phyloP scores from a whole-genome alignment of 2,888 invertebrate genomes.

The Cryptophagus acutangulus region DNA sequence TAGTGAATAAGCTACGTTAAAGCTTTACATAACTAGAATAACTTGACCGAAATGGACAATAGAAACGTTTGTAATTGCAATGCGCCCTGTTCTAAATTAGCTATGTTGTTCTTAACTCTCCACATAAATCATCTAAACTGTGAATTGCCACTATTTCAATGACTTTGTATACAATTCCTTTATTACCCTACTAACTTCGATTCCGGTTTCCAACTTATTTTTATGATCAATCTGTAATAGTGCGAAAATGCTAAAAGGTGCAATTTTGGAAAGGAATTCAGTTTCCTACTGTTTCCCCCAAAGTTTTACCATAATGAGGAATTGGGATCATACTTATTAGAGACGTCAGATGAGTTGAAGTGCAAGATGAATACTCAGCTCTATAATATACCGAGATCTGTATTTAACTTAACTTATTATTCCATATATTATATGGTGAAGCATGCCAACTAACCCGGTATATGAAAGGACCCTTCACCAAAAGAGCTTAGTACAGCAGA shows the following conservation, averaged over 20 bases:
- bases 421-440: too few relatives aligned
- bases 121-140: constrained; percentile 28
- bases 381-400: neutral
- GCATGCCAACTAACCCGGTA: constrained; percentile 1
- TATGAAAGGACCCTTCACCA: neutral
- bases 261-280: too few relatives aligned
- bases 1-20: constrained; percentile 31
- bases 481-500: neutral
- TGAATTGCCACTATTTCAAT: constrained; percentile 24
- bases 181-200: too few relatives aligned
- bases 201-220: too few relatives aligned
- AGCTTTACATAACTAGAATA: constrained; percentile 34
- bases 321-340: neutral
- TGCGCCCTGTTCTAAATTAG: constrained; percentile 25
- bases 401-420: too few relatives aligned
- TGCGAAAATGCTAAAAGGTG: too few relatives aligned
- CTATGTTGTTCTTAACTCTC: constrained; percentile 30
- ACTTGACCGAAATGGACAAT: constrained; percentile 37
- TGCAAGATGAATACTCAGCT: too few relatives aligned
- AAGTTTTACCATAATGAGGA: too few relatives aligned
- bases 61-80: constrained; percentile 29
- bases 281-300: too few relatives aligned
- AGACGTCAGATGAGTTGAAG: neutral
- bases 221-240: too few relatives aligned
- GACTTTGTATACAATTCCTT: too few relatives aligned